Evolutionary conservation across 35 echinoderm and acorn worm species (phyloP), one percentile per base, ranked within the genome.

Genomic region (Lytechinus pictus): DNA sequence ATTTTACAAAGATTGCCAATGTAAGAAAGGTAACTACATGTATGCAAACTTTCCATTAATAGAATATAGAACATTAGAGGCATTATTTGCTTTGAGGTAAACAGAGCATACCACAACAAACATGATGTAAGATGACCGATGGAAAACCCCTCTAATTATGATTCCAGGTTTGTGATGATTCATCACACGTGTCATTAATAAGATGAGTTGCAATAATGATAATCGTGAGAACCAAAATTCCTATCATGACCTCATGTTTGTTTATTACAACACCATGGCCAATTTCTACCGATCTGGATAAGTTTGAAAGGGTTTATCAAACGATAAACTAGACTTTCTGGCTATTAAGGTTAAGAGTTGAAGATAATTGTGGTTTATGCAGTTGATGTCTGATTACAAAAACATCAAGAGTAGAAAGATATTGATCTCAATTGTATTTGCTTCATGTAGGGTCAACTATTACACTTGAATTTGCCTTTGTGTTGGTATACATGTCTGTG

Each of bases 101-200:
- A 79, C 21, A 19, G 16, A 24, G 66, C 66, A 7, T 79, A 79
- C 21, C 66, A 79, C 8, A 79, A 79, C 66, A 79, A 79, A 24
- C 16, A 72, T 72, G 61, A 5, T 72, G 61, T 21, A 24, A 79
- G 66, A 79, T 79, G 66, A 79, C 14, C 14, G 6, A n/a, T 79
- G 66, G 66, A 79, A 79, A 79, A n/a, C 66, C 66, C 66, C 66
- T 44, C 33, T 8, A 79, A 79, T 79, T 79, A n/a, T 79, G 16
- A 24, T 79, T 13, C 19, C 5, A 4, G 24, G 61, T 24, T 14
- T 79, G 66, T 79, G 66, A 79, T 79, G 66, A 79, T 79, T 79
- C 66, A 79, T 79, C 16, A 24, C 66, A 79, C n/a, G 66, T 79
- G 66, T 79, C 66, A 79, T 79, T 79, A 79, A 79, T 79, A n/a